Evolutionary conservation across 2,113 vertebrate species (phyloP).

Genomic region (Macrotus californicus): DNA sequence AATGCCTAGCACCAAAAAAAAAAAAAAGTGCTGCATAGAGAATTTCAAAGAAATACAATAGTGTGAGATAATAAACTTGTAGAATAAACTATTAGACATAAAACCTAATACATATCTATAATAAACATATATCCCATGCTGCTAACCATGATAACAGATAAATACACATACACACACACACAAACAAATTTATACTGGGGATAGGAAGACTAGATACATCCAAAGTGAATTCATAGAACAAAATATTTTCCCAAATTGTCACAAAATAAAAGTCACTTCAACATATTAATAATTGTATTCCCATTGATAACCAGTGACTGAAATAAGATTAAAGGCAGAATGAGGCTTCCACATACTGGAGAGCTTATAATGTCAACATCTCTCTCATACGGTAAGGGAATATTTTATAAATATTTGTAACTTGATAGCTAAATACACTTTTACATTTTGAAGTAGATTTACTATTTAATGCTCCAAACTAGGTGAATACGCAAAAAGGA

Average conservation of each 20-base stretch:
- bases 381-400: not conserved
- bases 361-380: not conserved
- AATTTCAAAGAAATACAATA: slow-evolving; percentile 1
- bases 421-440: not conserved
- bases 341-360: not conserved
- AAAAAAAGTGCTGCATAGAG: not conserved
- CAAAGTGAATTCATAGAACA: not conserved
- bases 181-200: not conserved
- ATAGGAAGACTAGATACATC: not conserved
- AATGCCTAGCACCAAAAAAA: not conserved
- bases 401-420: not conserved
- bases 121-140: not conserved
- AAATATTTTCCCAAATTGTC: not conserved
- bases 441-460: not conserved
- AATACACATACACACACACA: not conserved
- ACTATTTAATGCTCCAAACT: slow-evolving; percentile 18
- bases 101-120: not conserved
- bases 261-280: not conserved
- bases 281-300: not conserved
- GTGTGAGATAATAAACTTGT: not conserved
- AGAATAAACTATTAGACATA: slow-evolving; percentile 1
- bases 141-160: not conserved
- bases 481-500: not conserved
- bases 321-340: not conserved
- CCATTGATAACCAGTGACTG: not conserved